Conservation (phyloP, 2,113 vertebrate species). For the Pachyramphus minor region DNA sequence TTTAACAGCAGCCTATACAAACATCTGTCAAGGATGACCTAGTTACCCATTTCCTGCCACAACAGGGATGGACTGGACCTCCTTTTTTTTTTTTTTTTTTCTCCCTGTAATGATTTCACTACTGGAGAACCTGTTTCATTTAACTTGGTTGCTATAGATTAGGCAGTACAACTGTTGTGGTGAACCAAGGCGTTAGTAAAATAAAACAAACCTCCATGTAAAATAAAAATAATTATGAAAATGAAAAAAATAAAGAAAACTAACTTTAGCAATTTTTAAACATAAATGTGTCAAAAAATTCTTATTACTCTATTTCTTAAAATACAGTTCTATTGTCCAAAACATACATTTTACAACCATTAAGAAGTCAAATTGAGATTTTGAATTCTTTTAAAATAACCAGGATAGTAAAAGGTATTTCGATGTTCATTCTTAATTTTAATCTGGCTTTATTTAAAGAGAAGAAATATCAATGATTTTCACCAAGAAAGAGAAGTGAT, state of each 20-base stretch:
- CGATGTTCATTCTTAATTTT: neutral
- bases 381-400: neutral
- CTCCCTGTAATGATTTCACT: neutral
- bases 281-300: neutral
- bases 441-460: neutral
- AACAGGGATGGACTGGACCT: neutral
- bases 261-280: neutral
- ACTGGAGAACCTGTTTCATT: neutral
- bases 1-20: slow-evolving; percentile 47
- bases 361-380: neutral
- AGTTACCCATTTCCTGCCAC: slow-evolving; percentile 53
- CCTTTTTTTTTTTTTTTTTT: neutral
- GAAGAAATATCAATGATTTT: neutral
- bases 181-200: neutral
- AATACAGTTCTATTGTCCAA: neutral
- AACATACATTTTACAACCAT: neutral
- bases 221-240: neutral
- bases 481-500: neutral
- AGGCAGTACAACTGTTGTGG: neutral
- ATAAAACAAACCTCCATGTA: neutral
- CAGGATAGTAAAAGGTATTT: neutral
- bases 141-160: neutral
- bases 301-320: neutral
- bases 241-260: neutral
- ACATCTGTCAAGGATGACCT: slow-evolving; percentile 47